These are phyloP conservation scores for Stomatorhinus ivindoensis DNA, from an alignment of 2,113 vertebrate genomes.

Conservation along the genomic window DNA sequence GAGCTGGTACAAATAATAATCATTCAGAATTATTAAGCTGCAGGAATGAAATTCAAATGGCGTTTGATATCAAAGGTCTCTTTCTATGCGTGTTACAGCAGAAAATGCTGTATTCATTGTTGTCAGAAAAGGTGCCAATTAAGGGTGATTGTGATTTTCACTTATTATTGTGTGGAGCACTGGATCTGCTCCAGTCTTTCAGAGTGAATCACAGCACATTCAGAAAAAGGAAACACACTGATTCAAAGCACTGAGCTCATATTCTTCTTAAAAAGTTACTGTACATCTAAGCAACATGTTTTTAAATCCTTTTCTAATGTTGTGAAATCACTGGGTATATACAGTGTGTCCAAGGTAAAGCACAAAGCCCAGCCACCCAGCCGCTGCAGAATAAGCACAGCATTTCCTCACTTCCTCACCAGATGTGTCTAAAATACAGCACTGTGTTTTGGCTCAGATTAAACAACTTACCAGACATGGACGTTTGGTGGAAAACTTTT, in stretches of 20 bases:
- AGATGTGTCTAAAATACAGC: not conserved
- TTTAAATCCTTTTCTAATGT: not conserved
- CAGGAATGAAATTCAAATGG: not conserved
- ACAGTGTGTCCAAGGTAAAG: not conserved
- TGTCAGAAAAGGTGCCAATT: not conserved
- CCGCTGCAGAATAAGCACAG: not conserved
- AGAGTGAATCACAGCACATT: not conserved
- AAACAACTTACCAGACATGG: not conserved
- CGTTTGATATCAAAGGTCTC: not conserved
- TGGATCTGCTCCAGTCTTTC: not conserved
- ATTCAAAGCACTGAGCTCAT: not conserved
- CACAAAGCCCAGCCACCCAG: not conserved
- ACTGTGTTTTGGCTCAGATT: not conserved
- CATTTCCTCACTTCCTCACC: not conserved
- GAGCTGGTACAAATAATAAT: not conserved
- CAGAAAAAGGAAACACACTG: not conserved
- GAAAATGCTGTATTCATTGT: not conserved
- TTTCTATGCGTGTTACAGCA: not conserved
- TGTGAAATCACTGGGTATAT: not conserved
- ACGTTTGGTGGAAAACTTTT: not conserved
- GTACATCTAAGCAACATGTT: not conserved
- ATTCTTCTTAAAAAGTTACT: not conserved
- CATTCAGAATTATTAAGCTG: not conserved
- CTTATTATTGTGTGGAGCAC: not conserved
- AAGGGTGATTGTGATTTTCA: not conserved